Evolutionary conservation across 2,888 invertebrate species (phyloP).

Genomic region (Synanthedon andrenaeformis): DNA sequence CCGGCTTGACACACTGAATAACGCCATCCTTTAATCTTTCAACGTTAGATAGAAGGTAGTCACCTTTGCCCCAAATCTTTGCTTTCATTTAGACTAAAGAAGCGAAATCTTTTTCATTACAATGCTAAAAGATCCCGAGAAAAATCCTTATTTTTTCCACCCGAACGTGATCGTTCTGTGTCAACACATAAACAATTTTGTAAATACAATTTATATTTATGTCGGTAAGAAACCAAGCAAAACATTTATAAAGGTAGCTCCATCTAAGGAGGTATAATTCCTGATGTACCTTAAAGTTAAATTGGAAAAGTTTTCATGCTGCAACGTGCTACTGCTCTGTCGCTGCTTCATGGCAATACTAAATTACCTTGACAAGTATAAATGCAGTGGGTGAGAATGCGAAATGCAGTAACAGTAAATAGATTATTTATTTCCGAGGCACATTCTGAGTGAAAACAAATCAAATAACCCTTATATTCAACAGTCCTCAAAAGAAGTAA

Average conservation of each 20-base stretch:
- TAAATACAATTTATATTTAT: not conserved
- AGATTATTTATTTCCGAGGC: conserved; percentile 7
- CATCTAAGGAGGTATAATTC: conserved; percentile 39
- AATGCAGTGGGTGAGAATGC: not conserved
- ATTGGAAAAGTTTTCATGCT: conserved; percentile 53
- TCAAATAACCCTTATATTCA: too few species aligned
- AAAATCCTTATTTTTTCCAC: not conserved
- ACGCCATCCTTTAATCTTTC: conserved; percentile 38
- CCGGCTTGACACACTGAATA: conserved; percentile 7
- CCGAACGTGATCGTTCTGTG: not conserved
- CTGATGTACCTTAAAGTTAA: conserved; percentile 53
- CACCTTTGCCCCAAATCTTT: conserved; percentile 16
- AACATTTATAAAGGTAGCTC: conserved; percentile 11
- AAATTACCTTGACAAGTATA: conserved; percentile 2
- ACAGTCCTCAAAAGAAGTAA: too few species aligned
- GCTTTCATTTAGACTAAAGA: not conserved
- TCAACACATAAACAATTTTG: not conserved
- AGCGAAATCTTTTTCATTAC: not conserved
- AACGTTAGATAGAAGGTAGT: conserved; percentile 20
- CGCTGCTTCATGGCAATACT: conserved; percentile 24
- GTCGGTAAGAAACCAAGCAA: not conserved
- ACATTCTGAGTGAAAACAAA: too few species aligned
- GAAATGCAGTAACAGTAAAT: not conserved
- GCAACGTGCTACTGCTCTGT: conserved; percentile 40
- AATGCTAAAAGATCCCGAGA: not conserved